Percentiles rank a stretch among this genome's conserved stretches.
Conservation (phyloP, 2,888 invertebrate genomes). For the Scrobipalpa atriplicella region DNA sequence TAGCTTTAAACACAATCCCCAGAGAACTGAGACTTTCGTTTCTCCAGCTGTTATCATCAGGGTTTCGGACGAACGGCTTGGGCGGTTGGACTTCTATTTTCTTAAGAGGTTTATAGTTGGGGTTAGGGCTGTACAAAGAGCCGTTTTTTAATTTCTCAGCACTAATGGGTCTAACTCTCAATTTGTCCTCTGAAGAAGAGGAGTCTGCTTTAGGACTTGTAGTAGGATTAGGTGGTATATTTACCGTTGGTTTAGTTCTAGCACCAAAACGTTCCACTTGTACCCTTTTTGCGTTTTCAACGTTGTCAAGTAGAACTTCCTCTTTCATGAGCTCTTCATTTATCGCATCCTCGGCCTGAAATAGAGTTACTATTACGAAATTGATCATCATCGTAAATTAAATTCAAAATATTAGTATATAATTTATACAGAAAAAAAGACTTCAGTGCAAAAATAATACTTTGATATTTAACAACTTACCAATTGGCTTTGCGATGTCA, state of each 20-base stretch:
- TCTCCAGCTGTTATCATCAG: slow-evolving; percentile 77
- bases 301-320: slow-evolving; percentile 52
- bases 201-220: neutral
- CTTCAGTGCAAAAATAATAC: no score
- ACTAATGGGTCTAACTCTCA: slow-evolving; percentile 62
- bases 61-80: slow-evolving; percentile 65
- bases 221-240: slow-evolving; percentile 24
- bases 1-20: slow-evolving; percentile 76
- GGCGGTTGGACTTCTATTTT: slow-evolving; percentile 68
- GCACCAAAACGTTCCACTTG: slow-evolving; percentile 34
- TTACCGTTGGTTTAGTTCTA: slow-evolving; percentile 7
- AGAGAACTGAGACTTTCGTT: slow-evolving; percentile 75
- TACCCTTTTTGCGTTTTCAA: slow-evolving; percentile 47
- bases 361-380: slow-evolving; percentile 33
- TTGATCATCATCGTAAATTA: neutral
- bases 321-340: slow-evolving; percentile 67
- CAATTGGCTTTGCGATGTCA: slow-evolving; percentile 61
- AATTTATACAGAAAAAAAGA: no score
- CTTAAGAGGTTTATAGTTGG: slow-evolving; percentile 71
- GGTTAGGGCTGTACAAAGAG: slow-evolving; percentile 58
- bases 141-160: slow-evolving; percentile 51
- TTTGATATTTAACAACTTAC: slow-evolving; percentile 46
- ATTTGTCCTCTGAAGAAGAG: slow-evolving; percentile 39
- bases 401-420: no score
- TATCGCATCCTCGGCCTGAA: slow-evolving; percentile 68